Base-by-base conservation (phyloP, 2,113 vertebrate genomes). In the Chaetura pelagica region DNA sequence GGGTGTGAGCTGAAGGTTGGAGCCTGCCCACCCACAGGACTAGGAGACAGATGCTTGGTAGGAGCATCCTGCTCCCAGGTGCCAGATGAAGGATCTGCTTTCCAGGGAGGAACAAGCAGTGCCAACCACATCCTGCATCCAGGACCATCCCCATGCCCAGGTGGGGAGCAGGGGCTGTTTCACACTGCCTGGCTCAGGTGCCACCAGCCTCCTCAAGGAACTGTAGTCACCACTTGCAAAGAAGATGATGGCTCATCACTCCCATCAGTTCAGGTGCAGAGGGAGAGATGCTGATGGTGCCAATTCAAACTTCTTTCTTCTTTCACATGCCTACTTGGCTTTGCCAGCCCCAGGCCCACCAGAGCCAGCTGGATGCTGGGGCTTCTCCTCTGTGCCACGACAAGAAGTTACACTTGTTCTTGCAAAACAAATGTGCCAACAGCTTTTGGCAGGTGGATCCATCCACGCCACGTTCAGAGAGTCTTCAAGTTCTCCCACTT, bases 71-170 rank as follows among this genome's bases (percentile, higher is more conserved):
- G 5, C 89, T 67, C 58, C 0, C 2, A 85, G 63, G 89, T 94
- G 96, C 93, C 96, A 94, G 90, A 49, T 42, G 90, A 87, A 92
- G 61, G 78, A 90, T 51, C 88, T 85, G 93, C 82, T 76, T 72
- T 83, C 78, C 71, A 18, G 54, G 61, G 49, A 86, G 63, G 64
- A 92, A 75, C 54, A 55, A 38, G 72, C 67, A 61, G 67, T 1
- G 40, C 67, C 91, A 92, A 77, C 12, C 68, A 29, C 55, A 51
- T 17, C 23, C 52, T 22, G 57, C 11, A 1, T n/a, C 91, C 91
- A 93, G 89, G 75, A 75, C 58, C 30, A 46, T 55, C 71, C 74
- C 27, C 82, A 42, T 48, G 84, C 89, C 35, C 63, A 74, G 87
- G 59, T 54, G 55, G 26, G 84, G 84, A 86, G 81, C 84, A 81